These are phyloP conservation scores for Engraulis encrasicolus DNA, from an alignment of 2,113 vertebrate genomes.

Conservation along the genomic window DNA sequence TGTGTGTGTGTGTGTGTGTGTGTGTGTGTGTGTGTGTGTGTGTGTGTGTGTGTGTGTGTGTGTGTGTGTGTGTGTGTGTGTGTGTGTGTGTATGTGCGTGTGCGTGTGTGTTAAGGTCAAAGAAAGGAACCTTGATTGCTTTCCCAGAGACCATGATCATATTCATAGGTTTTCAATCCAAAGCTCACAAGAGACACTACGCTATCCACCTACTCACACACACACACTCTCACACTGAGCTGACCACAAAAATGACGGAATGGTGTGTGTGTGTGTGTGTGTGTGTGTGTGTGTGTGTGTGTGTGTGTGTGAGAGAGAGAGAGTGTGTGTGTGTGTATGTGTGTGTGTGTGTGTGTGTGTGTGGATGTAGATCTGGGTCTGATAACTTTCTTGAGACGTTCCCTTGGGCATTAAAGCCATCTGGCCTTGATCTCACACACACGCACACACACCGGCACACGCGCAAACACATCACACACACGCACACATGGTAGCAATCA, in stretches of 20 bases:
- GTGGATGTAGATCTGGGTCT: not conserved
- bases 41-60: conserved; percentile 3
- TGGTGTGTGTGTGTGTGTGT: not conserved
- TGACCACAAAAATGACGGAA: not conserved
- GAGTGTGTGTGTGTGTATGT: conserved; percentile 25
- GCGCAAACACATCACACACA: conserved; percentile 10
- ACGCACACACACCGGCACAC: conserved; percentile 15
- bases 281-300: not conserved
- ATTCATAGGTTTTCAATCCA: conserved; percentile 49
- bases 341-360: not conserved
- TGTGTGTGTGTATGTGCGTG: conserved; percentile 16
- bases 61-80: conserved; percentile 4
- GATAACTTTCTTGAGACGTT: not conserved
- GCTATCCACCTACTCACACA: conserved; percentile 33
- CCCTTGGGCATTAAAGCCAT: conserved; percentile 22
- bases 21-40: conserved; percentile 24
- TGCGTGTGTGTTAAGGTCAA: conserved; percentile 42
- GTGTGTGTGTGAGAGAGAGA: not conserved
- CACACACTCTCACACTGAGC: not conserved
- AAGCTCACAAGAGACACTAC: conserved; percentile 36
- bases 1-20: not conserved
- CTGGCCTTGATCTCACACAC: not conserved
- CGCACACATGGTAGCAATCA: conserved; percentile 47
- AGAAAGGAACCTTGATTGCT: conserved; percentile 65
- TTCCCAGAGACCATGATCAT: conserved; percentile 60